These are phyloP conservation scores for Acropternis orthonyx DNA, from an alignment of 2,797 vertebrate species.

Conservation along the genomic window DNA sequence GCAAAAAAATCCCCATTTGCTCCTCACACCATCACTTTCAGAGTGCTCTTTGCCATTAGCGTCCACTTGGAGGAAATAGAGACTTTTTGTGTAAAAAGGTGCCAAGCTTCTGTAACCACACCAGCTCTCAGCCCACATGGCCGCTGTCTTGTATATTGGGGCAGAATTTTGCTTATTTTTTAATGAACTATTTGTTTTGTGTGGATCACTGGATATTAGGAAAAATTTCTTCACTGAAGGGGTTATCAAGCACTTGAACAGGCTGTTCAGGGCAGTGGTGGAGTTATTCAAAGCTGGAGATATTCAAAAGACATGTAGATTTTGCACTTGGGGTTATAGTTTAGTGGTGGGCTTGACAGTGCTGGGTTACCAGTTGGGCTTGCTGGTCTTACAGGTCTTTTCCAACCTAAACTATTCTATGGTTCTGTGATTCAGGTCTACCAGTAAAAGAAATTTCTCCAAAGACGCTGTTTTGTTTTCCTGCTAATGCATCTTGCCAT, in stretches of 20 bases:
- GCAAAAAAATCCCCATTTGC: background rate
- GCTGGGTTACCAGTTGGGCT: background rate
- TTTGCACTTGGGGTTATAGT: background rate
- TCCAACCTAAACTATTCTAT: background rate
- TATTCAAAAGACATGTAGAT: accelerated
- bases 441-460: background rate
- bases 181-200: background rate
- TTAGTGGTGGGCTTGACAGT: background rate
- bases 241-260: background rate
- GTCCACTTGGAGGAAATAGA: background rate
- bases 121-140: background rate
- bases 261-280: background rate
- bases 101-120: background rate
- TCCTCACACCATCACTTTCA: accelerated
- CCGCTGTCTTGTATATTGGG: accelerated
- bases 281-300: background rate
- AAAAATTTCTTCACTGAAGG: background rate
- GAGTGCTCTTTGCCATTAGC: background rate
- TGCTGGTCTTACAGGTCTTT: background rate
- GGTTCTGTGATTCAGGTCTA: background rate
- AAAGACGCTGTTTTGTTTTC: background rate
- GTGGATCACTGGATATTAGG: background rate
- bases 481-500: background rate
- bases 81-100: background rate
- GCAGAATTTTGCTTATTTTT: background rate